A percentile compares a stretch with the other conserved stretches of the same genome.
Evolutionary conservation across 2,888 invertebrate genomes (phyloP).

Genomic region (Pterostichus madidus): DNA sequence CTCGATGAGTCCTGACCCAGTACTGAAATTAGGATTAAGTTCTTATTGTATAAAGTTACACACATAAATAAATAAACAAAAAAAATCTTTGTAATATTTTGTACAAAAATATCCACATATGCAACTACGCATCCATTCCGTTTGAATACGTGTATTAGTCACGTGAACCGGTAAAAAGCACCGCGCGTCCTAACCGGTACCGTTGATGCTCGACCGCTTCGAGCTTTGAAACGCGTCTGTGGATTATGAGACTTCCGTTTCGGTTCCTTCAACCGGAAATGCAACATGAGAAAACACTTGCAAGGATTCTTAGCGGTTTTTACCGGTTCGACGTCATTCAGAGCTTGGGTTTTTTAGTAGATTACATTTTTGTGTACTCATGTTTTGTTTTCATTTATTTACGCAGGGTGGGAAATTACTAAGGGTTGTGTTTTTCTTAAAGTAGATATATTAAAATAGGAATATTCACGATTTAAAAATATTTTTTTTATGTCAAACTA

Average conservation of each 20-base stretch:
- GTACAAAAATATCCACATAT: constrained; percentile 6
- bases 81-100: too few relatives aligned
- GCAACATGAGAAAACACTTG: constrained; percentile 57
- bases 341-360: constrained; percentile 11
- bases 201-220: too few relatives aligned
- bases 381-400: constrained; percentile 48
- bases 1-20: too few relatives aligned
- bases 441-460: too few relatives aligned
- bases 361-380: constrained; percentile 47
- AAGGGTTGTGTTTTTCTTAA: neutral
- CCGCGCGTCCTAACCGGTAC: neutral
- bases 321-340: constrained; percentile 51
- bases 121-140: neutral
- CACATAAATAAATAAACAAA: too few relatives aligned
- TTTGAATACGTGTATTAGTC: too few relatives aligned
- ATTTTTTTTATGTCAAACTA: too few relatives aligned
- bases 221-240: constrained; percentile 18
- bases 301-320: constrained; percentile 51
- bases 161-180: neutral
- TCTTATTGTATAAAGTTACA: too few relatives aligned
- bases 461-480: too few relatives aligned
- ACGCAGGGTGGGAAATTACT: neutral
- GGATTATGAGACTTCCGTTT: constrained; percentile 55
- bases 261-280: constrained; percentile 46
- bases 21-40: too few relatives aligned